A percentile compares a stretch with the other conserved stretches of the same genome.
These are phyloP conservation scores for Laticauda laticaudata DNA, from an alignment of 2,113 vertebrate species.

Conservation along the genomic window DNA sequence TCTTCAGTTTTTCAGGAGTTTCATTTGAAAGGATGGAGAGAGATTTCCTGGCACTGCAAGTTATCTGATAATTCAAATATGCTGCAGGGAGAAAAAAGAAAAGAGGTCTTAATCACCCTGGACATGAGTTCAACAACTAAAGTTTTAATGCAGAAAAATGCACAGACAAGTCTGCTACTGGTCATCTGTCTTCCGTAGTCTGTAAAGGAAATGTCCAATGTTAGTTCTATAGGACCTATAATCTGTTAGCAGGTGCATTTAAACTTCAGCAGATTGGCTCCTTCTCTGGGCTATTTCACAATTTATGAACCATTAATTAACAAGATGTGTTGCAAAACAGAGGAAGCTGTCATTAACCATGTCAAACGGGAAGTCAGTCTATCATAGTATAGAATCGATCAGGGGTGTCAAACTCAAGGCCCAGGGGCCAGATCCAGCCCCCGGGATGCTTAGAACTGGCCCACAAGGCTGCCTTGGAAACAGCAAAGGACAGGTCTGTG, in stretches of 20 bases:
- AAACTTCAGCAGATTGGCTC: neutral
- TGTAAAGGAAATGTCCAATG: neutral
- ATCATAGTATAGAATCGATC: too few species aligned
- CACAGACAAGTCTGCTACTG: neutral
- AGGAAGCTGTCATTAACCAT: neutral
- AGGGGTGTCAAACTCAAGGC: too few species aligned
- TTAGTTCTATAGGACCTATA: neutral
- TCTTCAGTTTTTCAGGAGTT: constrained; percentile 28
- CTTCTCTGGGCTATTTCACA: neutral
- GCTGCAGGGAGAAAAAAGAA: neutral
- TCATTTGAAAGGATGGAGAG: constrained; percentile 15
- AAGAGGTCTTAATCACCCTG: neutral
- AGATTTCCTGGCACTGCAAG: neutral
- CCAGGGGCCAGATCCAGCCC: too few species aligned
- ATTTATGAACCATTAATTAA: neutral
- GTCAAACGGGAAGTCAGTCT: neutral
- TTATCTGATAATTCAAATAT: constrained; percentile 5
- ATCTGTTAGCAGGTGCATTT: neutral
- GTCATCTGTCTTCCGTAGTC: neutral
- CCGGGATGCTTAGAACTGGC: too few species aligned
- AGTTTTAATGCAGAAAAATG: neutral
- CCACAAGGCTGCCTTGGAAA: too few species aligned
- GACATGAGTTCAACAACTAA: neutral
- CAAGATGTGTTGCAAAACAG: neutral
- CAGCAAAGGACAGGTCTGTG: too few species aligned